Evolutionary conservation across 2,797 vertebrate genomes (phyloP), one percentile per base, ranked within the genome.

Genomic region (Darevskia mixta): DNA sequence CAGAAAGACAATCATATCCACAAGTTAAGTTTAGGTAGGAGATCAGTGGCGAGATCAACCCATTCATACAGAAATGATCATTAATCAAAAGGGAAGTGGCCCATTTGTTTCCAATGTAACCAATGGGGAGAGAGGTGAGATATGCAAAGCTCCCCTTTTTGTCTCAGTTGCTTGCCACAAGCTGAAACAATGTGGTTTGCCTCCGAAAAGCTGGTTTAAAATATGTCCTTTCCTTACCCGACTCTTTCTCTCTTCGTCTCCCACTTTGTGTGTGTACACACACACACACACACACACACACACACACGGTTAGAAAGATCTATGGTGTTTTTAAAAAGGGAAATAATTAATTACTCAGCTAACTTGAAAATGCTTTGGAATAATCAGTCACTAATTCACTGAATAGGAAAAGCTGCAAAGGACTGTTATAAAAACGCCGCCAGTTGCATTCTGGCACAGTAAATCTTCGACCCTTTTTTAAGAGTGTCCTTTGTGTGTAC

Each of bases 291-390:
- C 35, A 35, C 35, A 35, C 35, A 35, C 35, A 35, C 35, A 35
- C 67, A 61, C 8, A 49, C 49, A 49, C 49, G 0, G 49, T 72
- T 35, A 49, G 41, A 81, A 81, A 85, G 88, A 89, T 89, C 83
- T 23, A 85, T 89, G 78, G 83, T 45, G 71, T 49, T 13, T 75
- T 86, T 86, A 41, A 82, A 85, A 67, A 75, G 58, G 88, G 88
- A 89, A 89, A 89, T 86, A 89, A 89, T 89, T 81, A 89, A 89
- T 89, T 86, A 86, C 88, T 85, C 61, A 69, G 72, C 88, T 76
- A 89, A 86, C 71, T 86, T 89, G 45, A 86, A 89, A 89, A 81
- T 69, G 43, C 88, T 89, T 89, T 86, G 32, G 88, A 81, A 89
- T 89, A 89, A 89, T 89, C 88, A 77, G 79, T 86, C 83, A 85